Conservation (phyloP, 1,140 invertebrate species). For the Helicorthomorpha holstii region DNA sequence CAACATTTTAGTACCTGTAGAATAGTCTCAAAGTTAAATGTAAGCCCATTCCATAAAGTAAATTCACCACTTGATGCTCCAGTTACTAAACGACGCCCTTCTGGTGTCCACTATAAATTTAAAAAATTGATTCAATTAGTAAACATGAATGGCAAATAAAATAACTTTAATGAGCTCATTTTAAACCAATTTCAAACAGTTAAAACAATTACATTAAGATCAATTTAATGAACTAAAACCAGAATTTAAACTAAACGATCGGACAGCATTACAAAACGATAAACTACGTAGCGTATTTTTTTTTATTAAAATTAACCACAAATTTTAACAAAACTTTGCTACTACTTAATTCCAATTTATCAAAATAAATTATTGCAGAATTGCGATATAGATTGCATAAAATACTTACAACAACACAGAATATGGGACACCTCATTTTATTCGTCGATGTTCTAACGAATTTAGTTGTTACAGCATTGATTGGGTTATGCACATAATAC, state of each 20-base stretch:
- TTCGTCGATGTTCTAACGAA: slow-evolving; percentile 98
- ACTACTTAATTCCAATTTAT: too few relatives aligned
- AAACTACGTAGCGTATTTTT: too few relatives aligned
- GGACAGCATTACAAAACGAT: too few relatives aligned
- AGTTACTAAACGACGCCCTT: slow-evolving; percentile 90
- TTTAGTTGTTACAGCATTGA: slow-evolving; percentile 37
- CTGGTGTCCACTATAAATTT: slow-evolving; percentile 73
- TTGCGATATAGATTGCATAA: background rate
- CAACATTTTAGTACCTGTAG: slow-evolving; percentile 76
- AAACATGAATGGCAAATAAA: slow-evolving; percentile 1
- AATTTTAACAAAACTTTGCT: too few relatives aligned
- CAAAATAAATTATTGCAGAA: background rate
- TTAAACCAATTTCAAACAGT: too few relatives aligned
- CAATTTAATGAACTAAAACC: too few relatives aligned
- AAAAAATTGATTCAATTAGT: slow-evolving; percentile 4
- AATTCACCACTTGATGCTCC: slow-evolving; percentile 98
- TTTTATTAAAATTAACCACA: too few relatives aligned
- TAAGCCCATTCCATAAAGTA: slow-evolving; percentile 98
- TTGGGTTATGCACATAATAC: slow-evolving; percentile 30
- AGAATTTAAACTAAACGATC: too few relatives aligned
- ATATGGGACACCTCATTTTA: slow-evolving; percentile 98
- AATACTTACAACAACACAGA: slow-evolving; percentile 63
- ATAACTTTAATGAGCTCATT: too few relatives aligned
- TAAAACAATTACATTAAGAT: too few relatives aligned
- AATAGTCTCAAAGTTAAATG: slow-evolving; percentile 99